phyloP scores from a whole-genome alignment of 2,888 invertebrate species.

The Xestia ashworthii region DNA sequence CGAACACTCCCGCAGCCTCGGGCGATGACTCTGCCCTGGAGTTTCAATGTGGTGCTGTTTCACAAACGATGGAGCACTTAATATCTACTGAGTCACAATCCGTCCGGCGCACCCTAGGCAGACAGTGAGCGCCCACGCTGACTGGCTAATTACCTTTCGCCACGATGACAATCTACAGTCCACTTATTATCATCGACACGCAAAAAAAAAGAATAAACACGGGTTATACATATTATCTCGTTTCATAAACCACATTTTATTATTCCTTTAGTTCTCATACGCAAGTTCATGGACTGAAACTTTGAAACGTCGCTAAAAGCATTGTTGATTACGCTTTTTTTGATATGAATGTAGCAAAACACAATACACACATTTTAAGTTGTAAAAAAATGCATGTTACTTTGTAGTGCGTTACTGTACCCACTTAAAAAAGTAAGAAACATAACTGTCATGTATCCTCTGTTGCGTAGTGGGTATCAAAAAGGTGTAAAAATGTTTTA shows the following conservation, averaged over 20 bases:
- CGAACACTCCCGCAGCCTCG: too few species aligned
- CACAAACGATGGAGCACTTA: too few species aligned
- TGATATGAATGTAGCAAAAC: conserved; percentile 1
- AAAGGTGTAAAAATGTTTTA: not conserved
- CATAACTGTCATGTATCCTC: conserved; percentile 38
- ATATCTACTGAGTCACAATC: too few species aligned
- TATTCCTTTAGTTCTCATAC: not conserved
- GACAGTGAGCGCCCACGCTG: too few species aligned
- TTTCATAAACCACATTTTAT: not conserved
- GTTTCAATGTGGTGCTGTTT: too few species aligned
- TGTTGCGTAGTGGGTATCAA: conserved; percentile 53
- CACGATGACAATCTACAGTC: too few species aligned
- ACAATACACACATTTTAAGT: conserved; percentile 1
- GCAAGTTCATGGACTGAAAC: not conserved
- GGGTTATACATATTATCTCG: not conserved
- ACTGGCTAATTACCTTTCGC: too few species aligned
- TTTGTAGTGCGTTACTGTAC: conserved; percentile 60
- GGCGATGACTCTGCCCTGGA: too few species aligned
- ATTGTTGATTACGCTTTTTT: not conserved
- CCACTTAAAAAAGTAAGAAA: conserved; percentile 70
- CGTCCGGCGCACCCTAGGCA: too few species aligned
- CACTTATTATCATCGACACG: too few species aligned
- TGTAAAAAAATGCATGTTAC: not conserved
- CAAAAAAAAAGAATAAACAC: too few species aligned
- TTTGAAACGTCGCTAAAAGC: conserved; percentile 37